Evolutionary conservation across 1,140 invertebrate genomes (phyloP), one percentile per base, ranked within the genome.

Genomic region (Drosophila subpulchrella): DNA sequence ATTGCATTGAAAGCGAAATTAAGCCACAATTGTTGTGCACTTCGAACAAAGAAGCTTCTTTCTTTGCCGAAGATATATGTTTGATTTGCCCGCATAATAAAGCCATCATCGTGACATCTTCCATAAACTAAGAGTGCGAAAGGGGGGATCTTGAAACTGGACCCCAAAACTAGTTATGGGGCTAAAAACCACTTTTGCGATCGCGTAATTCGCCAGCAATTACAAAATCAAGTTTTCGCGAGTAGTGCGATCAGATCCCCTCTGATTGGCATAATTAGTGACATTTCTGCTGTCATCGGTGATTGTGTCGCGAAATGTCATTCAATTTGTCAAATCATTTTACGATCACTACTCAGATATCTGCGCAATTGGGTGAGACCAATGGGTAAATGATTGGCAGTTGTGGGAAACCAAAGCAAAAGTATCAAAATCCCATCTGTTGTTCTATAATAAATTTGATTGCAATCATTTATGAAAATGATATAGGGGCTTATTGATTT

Each of bases 141-240:
- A 12, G 30, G 34, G 20, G 34, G 17, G 7, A 27, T 12, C 27
- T 30, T 12, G 5, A 38, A 55, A 38, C 34, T 55, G 11, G 12
- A 15, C 58, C 20, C 12, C 6, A 13, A 66, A 84, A 84, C 81
- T 66, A 54, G 76, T 84, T 30, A 27, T 27, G 24, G 13, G 24
- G 46, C 24, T 27, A n/a, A 27, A 50, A 34, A 50, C 48, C 27
- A 50, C 48, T 32, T 81, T 84, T 47, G 62, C 53, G 71, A 51
- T 36, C 58, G 65, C 57, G 79, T 81, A 78, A 80, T 80, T 80
- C 59, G 79, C 55, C 27, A 46, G 54, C 76, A 79, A 79, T 82
- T 84, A 85, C 81, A 84, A 75, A 84, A 84, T 85, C 81, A 67
- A 80, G 81, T 68, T 84, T 73, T 13, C 6, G 11, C 47, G 56